phyloP scores from a whole-genome alignment of 1,140 invertebrate species.

The Eumaeus atala region DNA sequence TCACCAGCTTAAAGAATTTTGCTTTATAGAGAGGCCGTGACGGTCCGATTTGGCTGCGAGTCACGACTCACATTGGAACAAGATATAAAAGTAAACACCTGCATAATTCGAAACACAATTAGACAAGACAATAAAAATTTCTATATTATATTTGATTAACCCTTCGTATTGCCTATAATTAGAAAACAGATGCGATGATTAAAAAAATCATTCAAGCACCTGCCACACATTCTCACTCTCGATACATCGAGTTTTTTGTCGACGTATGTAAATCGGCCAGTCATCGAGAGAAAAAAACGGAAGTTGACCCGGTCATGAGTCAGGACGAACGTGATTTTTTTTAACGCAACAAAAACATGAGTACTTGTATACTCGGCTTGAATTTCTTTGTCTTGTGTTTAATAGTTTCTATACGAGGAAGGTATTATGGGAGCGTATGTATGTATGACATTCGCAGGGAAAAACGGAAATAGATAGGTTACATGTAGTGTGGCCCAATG shows the following conservation, averaged over 20 bases:
- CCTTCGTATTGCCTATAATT: constrained; percentile 57
- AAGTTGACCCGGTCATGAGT: constrained; percentile 38
- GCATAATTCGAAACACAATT: constrained; percentile 34
- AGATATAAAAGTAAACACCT: constrained; percentile 32
- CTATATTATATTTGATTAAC: constrained; percentile 71
- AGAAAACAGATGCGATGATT: constrained; percentile 63
- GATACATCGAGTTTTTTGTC: constrained; percentile 35
- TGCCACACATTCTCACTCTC: constrained; percentile 58
- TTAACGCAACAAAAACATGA: no score
- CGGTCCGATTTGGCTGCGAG: no score
- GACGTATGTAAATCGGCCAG: constrained; percentile 59
- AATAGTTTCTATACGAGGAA: no score
- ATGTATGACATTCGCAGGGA: no score
- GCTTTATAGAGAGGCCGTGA: no score
- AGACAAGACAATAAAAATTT: constrained; percentile 39
- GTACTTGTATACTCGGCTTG: no score
- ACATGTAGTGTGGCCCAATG: no score
- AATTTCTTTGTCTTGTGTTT: no score
- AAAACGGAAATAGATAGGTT: no score
- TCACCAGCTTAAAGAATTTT: no score
- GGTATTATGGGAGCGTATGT: no score
- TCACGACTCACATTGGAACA: no score
- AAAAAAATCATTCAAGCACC: constrained; percentile 63
- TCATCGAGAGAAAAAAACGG: constrained; percentile 47
- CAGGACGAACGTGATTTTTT: not conserved